Evolutionary conservation across 1,140 invertebrate genomes (phyloP).

Genomic region (Drosophila kepulauana): DNA sequence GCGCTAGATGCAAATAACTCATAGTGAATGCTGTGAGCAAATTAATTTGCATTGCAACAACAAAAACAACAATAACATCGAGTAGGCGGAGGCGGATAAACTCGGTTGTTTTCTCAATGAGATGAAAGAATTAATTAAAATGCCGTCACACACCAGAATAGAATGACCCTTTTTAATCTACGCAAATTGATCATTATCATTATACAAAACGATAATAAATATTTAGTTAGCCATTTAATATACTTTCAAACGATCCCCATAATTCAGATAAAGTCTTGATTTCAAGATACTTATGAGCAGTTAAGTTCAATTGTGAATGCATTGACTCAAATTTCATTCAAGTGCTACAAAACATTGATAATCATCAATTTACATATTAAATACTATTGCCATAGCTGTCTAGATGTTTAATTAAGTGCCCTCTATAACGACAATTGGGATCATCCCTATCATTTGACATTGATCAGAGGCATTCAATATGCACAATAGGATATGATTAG

Average conservation of each 20-base stretch:
- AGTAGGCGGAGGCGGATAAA: conserved; percentile 22
- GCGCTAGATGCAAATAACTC: conserved; percentile 34
- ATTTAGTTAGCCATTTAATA: conserved; percentile 1
- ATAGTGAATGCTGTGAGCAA: conserved; percentile 33
- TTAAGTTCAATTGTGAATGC: background rate
- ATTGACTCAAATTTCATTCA: background rate
- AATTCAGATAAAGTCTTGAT: background rate
- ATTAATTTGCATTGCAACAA: conserved; percentile 50
- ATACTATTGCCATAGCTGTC: conserved; percentile 15
- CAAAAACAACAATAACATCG: background rate
- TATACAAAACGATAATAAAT: background rate
- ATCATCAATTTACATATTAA: conserved; percentile 42
- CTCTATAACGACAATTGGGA: conserved; percentile 41
- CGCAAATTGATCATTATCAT: background rate
- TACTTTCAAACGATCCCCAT: background rate
- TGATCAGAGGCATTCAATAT: conserved; percentile 39
- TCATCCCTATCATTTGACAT: conserved; percentile 47
- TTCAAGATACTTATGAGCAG: background rate
- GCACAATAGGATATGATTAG: background rate
- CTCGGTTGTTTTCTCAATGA: conserved; percentile 35
- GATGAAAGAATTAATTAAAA: conserved; percentile 42
- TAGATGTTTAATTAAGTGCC: conserved; percentile 47
- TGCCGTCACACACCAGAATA: conserved; percentile 30
- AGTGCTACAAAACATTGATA: conserved; percentile 44
- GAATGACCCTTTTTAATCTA: conserved; percentile 5